These are phyloP conservation scores for Illadopsis cleaveri DNA, from an alignment of 2,113 vertebrate species.

Conservation along the genomic window DNA sequence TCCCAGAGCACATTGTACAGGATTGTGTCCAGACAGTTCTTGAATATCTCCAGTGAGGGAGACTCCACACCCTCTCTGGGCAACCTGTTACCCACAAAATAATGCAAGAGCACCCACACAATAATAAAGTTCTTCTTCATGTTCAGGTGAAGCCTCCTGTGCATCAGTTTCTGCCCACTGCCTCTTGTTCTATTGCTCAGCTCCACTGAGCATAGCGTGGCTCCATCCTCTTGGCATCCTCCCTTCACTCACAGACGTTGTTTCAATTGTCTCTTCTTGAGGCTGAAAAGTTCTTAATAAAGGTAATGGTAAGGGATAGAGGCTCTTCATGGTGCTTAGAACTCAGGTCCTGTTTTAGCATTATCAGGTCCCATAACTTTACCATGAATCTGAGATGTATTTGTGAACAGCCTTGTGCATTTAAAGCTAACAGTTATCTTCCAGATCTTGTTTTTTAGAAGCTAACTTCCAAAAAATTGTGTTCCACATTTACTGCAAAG, in stretches of 20 bases:
- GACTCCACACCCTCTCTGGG: neutral
- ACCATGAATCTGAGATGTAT: neutral
- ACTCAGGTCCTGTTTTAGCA: neutral
- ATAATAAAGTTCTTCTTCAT: neutral
- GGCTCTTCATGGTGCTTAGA: neutral
- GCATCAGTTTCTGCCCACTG: neutral
- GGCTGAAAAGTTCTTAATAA: neutral
- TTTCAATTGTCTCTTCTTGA: neutral
- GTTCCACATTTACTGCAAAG: neutral
- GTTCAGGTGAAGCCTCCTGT: neutral
- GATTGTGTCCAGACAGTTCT: neutral
- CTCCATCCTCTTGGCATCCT: neutral
- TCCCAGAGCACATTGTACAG: neutral
- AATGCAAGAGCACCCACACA: neutral
- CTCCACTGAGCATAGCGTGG: neutral
- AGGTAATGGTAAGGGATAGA: neutral
- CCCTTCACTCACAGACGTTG: neutral
- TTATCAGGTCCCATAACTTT: neutral
- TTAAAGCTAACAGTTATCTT: neutral
- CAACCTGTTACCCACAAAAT: neutral
- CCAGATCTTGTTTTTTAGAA: neutral
- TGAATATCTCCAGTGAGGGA: neutral
- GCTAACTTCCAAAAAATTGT: neutral
- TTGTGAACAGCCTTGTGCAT: neutral
- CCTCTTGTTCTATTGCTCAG: neutral